These are phyloP conservation scores for Setophaga coronata DNA, from an alignment of 2,113 vertebrate genomes.

Conservation along the genomic window DNA sequence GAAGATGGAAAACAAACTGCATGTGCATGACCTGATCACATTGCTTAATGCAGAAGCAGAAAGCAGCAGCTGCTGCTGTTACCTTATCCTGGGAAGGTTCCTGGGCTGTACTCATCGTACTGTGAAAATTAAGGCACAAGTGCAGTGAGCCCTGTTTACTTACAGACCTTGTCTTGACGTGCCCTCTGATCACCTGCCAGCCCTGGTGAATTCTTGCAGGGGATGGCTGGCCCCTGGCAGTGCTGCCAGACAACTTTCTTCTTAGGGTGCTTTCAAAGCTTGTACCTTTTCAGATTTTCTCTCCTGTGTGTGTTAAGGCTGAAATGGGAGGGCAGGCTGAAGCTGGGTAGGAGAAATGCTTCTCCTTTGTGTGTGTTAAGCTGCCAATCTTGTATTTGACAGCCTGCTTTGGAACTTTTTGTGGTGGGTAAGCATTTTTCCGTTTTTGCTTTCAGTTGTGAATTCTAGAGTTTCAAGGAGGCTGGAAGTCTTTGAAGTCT, in stretches of 20 bases:
- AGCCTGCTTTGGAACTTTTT: background rate
- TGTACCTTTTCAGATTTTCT: background rate
- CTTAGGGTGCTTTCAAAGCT: background rate
- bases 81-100: background rate
- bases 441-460: background rate
- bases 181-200: background rate
- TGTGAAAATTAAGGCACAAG: background rate
- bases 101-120: fast-evolving
- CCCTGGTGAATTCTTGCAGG: background rate
- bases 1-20: background rate
- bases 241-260: background rate
- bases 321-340: background rate
- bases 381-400: background rate
- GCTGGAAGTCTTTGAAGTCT: background rate
- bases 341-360: background rate
- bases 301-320: background rate
- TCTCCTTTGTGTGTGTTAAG: fast-evolving
- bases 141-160: background rate
- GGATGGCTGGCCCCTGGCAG: background rate
- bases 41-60: background rate
- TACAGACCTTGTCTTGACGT: background rate
- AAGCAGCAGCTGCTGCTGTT: background rate
- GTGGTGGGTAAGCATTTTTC: background rate
- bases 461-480: background rate
- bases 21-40: background rate